Base-by-base conservation (phyloP, 2,888 invertebrate genomes). In the Hemithea aestivaria region DNA sequence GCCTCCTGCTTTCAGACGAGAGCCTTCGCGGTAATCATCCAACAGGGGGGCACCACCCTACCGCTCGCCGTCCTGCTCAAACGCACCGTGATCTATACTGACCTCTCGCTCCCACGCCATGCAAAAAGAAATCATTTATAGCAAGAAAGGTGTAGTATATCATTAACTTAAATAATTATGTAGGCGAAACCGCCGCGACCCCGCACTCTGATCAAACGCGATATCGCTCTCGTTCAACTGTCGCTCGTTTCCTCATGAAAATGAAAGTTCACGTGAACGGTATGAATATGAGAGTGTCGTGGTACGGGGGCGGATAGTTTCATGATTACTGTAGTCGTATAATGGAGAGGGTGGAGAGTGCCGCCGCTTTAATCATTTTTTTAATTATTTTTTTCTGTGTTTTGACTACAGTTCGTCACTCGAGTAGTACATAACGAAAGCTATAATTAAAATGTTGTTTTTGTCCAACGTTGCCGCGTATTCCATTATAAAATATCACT, bases 91-190 rank as follows among this genome's bases (percentile, higher is more conserved):
- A 6, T 7, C 1, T 16, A 33, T 48, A 35, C 1, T 6, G 2
- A 20, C 46, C 10, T 71, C 73, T 40, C 59, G 1, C 49, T 73
- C 68, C 7, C 58, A 46, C 72, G 39, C 51, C 39, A 29, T 49
- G 57, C 54, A 62, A 72, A 80, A 79, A 74, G 60, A 80, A 83
- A 73, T 74, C 67, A 79, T 77, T 83, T 77, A 74, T 60, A 59
- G 55, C 65, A 65, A 66, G 69, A 72, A 75, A 80, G 73, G 74
- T 79, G 80, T 77, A 73, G 71, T 76, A 80, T 77, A 82, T 84
- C 81, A 85, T 85, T 83, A 84, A 76, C 75, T 84, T 76, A 81
- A 82, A 84, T 83, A 83, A 84, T 83, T 78, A 84, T 72, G 74
- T 72, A 62, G 72, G 66, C 66, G 73, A 64, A 62, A 58, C 56